These are phyloP conservation scores for Apaloderma vittatum DNA, from an alignment of 2,113 vertebrate species.

Conservation along the genomic window DNA sequence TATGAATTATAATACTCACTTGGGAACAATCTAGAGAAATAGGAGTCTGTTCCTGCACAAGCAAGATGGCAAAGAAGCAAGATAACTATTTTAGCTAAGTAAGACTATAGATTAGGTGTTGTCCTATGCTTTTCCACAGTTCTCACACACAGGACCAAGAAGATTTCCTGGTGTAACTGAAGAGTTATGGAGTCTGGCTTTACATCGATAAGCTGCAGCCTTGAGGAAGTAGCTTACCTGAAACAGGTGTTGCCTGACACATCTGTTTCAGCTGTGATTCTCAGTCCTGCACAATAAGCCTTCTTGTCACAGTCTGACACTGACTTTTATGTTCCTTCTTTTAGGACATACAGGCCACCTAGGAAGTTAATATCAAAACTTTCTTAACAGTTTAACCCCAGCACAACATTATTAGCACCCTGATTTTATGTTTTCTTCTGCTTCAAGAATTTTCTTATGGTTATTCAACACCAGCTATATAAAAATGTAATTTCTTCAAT, in stretches of 20 bases:
- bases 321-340: background rate
- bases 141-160: background rate
- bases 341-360: background rate
- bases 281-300: background rate
- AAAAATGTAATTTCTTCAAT: background rate
- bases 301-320: background rate
- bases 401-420: background rate
- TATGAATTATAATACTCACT: background rate
- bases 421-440: background rate
- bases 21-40: background rate
- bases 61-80: background rate
- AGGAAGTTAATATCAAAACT: background rate
- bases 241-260: background rate
- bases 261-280: background rate
- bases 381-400: background rate
- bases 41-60: background rate
- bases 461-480: background rate
- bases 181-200: rapidly evolving
- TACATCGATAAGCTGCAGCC: background rate
- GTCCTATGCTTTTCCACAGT: background rate
- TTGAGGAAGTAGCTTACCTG: background rate
- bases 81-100: background rate
- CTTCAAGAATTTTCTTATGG: background rate
- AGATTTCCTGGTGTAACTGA: background rate
- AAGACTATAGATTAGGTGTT: background rate